Base-by-base conservation (phyloP, 1,140 invertebrate species). In the Drosophila ogumai region DNA sequence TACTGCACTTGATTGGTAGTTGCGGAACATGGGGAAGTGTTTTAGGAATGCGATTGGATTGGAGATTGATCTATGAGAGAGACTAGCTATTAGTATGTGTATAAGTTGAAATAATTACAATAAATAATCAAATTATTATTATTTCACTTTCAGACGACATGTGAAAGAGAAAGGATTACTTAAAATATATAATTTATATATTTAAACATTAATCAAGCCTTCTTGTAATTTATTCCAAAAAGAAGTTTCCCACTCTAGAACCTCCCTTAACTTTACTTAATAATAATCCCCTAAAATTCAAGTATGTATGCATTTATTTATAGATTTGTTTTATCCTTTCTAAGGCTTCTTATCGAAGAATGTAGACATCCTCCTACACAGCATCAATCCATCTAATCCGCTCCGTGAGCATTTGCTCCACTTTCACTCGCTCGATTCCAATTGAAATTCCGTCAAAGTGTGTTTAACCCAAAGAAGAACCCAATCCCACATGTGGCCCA, bases 371-470 rank as follows among this genome's bases (percentile, higher is more conserved):
- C 17, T n/a, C 15, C 50, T 12, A 8, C 6, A 7, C 57, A 32
- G 22, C 54, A 25, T 25, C 19, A 41, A 59, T 50, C 57, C 57
- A 32, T 43, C 55, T 34, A 34, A 52, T 25, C 31, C 17, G n/a
- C 15, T 43, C 10, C n/a, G 10, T 61, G 22, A 25, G 19, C 38
- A 52, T 52, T 41, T 22, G 15, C 32, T 15, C 15, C 63, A 36
- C 54, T 54, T 38, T 50, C 43, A 31, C 36, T 44, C 22, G 6
- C 25, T 43, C 46, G 19, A 69, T 44, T 40, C 43, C 31, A 49
- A 72, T 72, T 72, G 52, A 69, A 59, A 71, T 71, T 58, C 68
- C 50, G 25, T 52, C 66, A 64, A 68, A 67, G 41, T 68, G 66
- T 67, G 63, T 52, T 72, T 69, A 72, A 71, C 36, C 66, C 44